These are phyloP conservation scores for Noctilio leporinus DNA, from an alignment of 2,113 vertebrate species.

Conservation along the genomic window DNA sequence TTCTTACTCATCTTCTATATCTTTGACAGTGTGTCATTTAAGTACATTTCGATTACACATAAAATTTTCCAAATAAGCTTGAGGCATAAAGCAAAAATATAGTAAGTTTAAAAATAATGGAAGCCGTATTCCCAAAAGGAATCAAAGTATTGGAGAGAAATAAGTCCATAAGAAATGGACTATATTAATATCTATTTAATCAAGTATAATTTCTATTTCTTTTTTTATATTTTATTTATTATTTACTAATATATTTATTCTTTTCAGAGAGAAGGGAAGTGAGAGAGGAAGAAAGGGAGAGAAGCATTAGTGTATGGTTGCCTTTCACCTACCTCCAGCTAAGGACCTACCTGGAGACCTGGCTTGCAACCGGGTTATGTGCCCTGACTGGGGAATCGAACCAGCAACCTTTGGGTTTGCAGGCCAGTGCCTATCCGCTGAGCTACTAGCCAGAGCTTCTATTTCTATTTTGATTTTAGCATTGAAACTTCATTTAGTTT, in stretches of 20 bases:
- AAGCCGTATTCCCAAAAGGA: background rate
- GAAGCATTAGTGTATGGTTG: no score
- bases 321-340: no score
- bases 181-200: background rate
- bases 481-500: background rate
- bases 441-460: no score
- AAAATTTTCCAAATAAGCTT: constrained; percentile 6
- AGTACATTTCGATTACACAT: background rate
- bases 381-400: no score
- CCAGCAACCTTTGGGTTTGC: no score
- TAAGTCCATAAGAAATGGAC: background rate
- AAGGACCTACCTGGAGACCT: no score
- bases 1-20: background rate
- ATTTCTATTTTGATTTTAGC: background rate
- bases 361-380: no score
- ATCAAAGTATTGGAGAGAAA: background rate
- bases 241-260: no score
- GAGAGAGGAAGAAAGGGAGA: no score
- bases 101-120: background rate
- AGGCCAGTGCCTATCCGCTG: no score
- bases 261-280: no score
- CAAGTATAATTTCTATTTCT: background rate
- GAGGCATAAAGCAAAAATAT: background rate
- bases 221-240: no score
- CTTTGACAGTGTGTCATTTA: background rate